phyloP scores from a whole-genome alignment of 2,797 vertebrate species.

The Manis crassicaudata region DNA sequence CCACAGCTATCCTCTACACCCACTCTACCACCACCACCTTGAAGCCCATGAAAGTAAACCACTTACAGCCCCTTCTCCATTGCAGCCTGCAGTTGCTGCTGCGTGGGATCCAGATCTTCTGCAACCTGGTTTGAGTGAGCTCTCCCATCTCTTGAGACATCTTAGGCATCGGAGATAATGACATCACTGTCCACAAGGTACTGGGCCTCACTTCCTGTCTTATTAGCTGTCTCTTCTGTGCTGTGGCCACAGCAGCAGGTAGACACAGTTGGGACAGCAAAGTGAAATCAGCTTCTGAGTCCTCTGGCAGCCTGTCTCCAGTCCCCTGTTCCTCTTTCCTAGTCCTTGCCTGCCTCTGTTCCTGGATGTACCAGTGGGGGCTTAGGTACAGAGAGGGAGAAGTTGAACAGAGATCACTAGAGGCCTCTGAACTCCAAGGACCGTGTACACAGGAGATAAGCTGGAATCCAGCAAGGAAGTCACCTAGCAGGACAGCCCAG shows the following conservation, averaged over 20 bases:
- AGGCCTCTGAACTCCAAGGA: slow-evolving; percentile 75
- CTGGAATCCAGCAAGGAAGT: slow-evolving; percentile 55
- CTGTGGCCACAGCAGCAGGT: slow-evolving; percentile 46
- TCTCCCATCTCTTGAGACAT: slow-evolving; percentile 85
- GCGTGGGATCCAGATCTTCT: slow-evolving; percentile 93
- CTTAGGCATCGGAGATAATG: slow-evolving; percentile 57
- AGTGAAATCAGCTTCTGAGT: slow-evolving; percentile 28
- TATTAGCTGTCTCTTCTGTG: slow-evolving; percentile 36
- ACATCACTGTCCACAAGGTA: slow-evolving; percentile 44
- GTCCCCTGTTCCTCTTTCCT: slow-evolving; percentile 48
- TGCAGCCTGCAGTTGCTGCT: slow-evolving; percentile 85
- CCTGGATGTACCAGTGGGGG: slow-evolving; percentile 53
- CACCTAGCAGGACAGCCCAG: slow-evolving; percentile 58
- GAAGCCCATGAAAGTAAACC: slow-evolving; percentile 51
- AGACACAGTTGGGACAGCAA: slow-evolving; percentile 9
- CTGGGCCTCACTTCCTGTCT: slow-evolving; percentile 41
- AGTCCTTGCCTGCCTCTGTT: slow-evolving; percentile 50
- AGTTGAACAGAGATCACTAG: slow-evolving; percentile 62
- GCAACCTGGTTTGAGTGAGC: slow-evolving; percentile 90
- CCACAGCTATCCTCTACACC: neutral
- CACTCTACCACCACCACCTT: slow-evolving; percentile 48
- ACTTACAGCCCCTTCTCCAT: slow-evolving; percentile 92
- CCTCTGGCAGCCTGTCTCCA: slow-evolving; percentile 59
- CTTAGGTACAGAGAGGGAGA: slow-evolving; percentile 56
- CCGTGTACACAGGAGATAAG: slow-evolving; percentile 75